Evolutionary conservation across 1,140 invertebrate genomes (phyloP), one percentile per base, ranked within the genome.

Genomic region (Adoxophyes honmai): DNA sequence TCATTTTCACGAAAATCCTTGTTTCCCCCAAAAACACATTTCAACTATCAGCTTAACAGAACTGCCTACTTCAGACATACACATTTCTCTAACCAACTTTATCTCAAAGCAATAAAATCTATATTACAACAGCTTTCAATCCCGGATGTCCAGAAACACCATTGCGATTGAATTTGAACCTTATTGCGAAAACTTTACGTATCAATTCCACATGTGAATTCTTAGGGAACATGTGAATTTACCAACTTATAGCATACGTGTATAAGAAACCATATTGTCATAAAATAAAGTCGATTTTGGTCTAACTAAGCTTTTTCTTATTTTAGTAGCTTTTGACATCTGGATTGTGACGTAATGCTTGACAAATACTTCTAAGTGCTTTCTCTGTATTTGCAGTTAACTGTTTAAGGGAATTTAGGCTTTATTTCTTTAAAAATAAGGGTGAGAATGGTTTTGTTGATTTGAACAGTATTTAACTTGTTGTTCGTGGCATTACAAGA

Each of bases 321-420:
- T 48, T 48, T 48, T 44, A 10, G 21, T 13, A n/a, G 14, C 21
- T 13, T n/a, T 60, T 66, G 68, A 73, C 74, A 77, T 78, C 71
- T 71, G 71, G 73, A 70, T 59, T 73, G 60, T 64, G 68, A 68
- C 75, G 73, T 80, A 76, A 76, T 74, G 69, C 64, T 71, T 71
- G 68, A 66, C 70, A 78, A 76, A 76, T 70, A 73, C 71, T 60
- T 42, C 44, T 37, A 60, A 68, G 70, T 64, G 64, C 38, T 34
- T 34, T 34, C 9, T 6, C 28, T 59, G 60, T 68, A 64, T 75
- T 73, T 68, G 52, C 5, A 18, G 13, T 11, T 0, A 21, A 11
- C 10, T 48, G 16, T 48, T 28, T 7, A 48, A n/a, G 28, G 18
- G 16, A 48, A n/a, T 21, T 28, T 28, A 18, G 11, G 11, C 16